phyloP scores from a whole-genome alignment of 53 echinoderm and acorn worm species.

The Pentamera pediparva region DNA sequence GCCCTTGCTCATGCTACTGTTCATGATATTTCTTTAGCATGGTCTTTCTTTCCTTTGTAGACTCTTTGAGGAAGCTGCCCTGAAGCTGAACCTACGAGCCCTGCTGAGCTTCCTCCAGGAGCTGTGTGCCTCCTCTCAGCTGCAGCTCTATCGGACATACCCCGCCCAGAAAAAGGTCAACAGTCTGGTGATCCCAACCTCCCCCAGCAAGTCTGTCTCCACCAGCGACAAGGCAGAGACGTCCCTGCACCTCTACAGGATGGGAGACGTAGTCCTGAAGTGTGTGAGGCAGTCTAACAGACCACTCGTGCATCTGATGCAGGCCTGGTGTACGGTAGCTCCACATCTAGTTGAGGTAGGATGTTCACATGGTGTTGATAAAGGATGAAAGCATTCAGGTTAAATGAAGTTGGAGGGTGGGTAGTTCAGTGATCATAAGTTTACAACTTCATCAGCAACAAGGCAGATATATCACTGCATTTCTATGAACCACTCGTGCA shows the following conservation, averaged over 20 bases:
- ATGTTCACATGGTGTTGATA: too few relatives aligned
- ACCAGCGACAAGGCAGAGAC: conserved; percentile 80
- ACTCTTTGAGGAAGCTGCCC: conserved; percentile 94
- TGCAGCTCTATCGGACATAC: conserved; percentile 70
- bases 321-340: conserved; percentile 89
- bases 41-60: conserved; percentile 33
- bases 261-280: conserved; percentile 93
- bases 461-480: too few relatives aligned
- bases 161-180: conserved; percentile 30
- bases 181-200: conserved; percentile 83
- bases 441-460: too few relatives aligned
- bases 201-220: conserved; percentile 90
- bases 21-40: too few relatives aligned
- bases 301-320: conserved; percentile 94
- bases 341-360: conserved; percentile 92
- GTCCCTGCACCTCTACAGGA: conserved; percentile 83
- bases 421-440: too few relatives aligned
- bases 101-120: conserved; percentile 84
- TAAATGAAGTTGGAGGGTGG: too few relatives aligned
- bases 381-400: too few relatives aligned
- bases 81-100: conserved; percentile 81
- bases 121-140: conserved; percentile 68
- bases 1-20: too few relatives aligned
- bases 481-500: too few relatives aligned
- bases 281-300: conserved; percentile 74